These are phyloP conservation scores for Galagoides demidoff DNA, from an alignment of 2,797 vertebrate genomes.

Conservation along the genomic window DNA sequence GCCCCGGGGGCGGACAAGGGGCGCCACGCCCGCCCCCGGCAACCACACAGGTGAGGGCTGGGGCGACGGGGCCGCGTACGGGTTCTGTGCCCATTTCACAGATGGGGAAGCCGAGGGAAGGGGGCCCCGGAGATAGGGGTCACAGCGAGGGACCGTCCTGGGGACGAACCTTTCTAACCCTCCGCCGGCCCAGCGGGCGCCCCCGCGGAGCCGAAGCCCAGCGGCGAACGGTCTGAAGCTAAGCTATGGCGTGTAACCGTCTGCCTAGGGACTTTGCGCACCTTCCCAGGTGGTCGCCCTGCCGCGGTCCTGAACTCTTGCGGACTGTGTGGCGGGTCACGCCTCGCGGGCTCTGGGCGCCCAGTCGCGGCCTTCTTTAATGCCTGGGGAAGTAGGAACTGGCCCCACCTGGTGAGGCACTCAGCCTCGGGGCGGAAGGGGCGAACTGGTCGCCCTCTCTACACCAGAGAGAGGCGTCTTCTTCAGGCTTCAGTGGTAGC, in stretches of 20 bases:
- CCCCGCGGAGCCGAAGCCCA: not conserved
- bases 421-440: not conserved
- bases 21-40: slow-evolving; percentile 15
- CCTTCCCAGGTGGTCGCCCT: not conserved
- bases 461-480: not conserved
- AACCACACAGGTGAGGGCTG: slow-evolving; percentile 88
- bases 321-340: not conserved
- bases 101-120: not conserved
- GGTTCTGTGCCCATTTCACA: not conserved
- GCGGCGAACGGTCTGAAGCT: not conserved
- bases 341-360: not conserved
- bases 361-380: not conserved
- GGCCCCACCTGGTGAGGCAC: not conserved
- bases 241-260: not conserved
- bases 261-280: not conserved
- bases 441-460: not conserved
- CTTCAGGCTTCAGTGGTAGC: not conserved
- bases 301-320: not conserved
- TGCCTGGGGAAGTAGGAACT: not conserved
- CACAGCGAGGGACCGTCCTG: rapidly evolving
- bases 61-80: not conserved
- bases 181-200: not conserved
- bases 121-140: not conserved
- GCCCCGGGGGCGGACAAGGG: not conserved
- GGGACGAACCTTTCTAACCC: not conserved